Conservation (phyloP, 2,797 vertebrate species). For the Halcyon badia region DNA sequence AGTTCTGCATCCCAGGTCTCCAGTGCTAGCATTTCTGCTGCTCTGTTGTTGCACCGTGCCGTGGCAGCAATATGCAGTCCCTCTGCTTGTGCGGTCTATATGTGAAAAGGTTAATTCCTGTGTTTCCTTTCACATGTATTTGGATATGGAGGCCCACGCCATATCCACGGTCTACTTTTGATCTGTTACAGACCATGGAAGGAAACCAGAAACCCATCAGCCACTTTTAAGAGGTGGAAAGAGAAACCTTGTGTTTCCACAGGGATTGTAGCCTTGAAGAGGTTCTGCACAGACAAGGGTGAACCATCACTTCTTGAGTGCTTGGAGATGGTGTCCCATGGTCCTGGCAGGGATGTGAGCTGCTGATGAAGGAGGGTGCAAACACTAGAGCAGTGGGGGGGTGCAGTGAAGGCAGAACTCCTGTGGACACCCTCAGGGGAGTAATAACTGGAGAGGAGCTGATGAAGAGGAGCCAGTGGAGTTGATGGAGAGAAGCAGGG, state of each 20-base stretch:
- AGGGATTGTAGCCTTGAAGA: not conserved
- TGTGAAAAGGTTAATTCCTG: not conserved
- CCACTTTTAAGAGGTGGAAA: not conserved
- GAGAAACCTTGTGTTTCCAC: not conserved
- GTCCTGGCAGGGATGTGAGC: not conserved
- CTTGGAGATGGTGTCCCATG: not conserved
- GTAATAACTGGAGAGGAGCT: not conserved
- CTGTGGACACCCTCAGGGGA: not conserved
- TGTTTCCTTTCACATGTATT: not conserved
- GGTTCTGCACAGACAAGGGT: not conserved
- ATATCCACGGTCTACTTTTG: not conserved
- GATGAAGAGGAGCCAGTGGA: not conserved
- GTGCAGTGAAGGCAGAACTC: not conserved
- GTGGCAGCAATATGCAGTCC: rapidly evolving
- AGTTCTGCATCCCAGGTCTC: not conserved
- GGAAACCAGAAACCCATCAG: not conserved
- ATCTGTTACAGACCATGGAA: not conserved
- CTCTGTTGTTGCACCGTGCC: not conserved
- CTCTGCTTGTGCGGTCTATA: not conserved
- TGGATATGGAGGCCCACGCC: not conserved
- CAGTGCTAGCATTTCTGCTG: not conserved
- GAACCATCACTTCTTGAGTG: not conserved
- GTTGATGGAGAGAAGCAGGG: not conserved
- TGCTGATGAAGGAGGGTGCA: not conserved
- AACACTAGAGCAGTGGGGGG: not conserved